Percentiles rank a stretch among this genome's conserved stretches.
These are phyloP conservation scores for Macaca fascicularis DNA, from an alignment of 2,113 vertebrate species.

Conservation along the genomic window DNA sequence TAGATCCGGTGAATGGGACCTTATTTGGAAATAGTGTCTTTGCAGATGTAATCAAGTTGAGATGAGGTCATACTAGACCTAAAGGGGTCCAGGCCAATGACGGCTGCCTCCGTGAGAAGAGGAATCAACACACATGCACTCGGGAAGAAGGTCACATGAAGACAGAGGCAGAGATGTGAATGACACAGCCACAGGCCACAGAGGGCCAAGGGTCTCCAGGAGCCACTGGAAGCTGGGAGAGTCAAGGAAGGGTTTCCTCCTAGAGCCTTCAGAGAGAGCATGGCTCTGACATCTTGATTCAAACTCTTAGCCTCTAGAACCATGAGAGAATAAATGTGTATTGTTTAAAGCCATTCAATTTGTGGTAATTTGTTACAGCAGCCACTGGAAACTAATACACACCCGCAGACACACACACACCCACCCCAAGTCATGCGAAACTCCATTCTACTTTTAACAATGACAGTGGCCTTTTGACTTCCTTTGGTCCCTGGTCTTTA, in stretches of 20 bases:
- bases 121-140: not conserved
- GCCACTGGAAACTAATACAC: not conserved
- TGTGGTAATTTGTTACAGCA: not conserved
- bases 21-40: not conserved
- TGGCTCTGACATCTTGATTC: not conserved
- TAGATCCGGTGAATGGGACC: too few species aligned
- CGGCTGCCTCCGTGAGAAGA: not conserved
- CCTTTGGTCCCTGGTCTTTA: fast-evolving
- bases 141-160: not conserved
- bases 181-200: not conserved
- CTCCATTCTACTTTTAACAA: not conserved
- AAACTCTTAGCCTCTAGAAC: not conserved
- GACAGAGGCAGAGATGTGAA: fast-evolving
- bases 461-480: too few species aligned
- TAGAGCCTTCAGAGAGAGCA: not conserved
- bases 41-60: not conserved
- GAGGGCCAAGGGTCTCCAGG: fast-evolving
- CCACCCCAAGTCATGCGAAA: not conserved
- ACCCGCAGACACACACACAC: not conserved
- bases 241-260: not conserved
- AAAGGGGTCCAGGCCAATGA: not conserved
- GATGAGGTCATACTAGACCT: not conserved
- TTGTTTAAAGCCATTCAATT: not conserved
- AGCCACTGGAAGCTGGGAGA: fast-evolving
- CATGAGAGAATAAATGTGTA: not conserved